Percentiles rank a stretch among this genome's conserved stretches.
Evolutionary conservation across 1,140 invertebrate genomes (phyloP).

Genomic region (Pseudomyrmex gracilis): DNA sequence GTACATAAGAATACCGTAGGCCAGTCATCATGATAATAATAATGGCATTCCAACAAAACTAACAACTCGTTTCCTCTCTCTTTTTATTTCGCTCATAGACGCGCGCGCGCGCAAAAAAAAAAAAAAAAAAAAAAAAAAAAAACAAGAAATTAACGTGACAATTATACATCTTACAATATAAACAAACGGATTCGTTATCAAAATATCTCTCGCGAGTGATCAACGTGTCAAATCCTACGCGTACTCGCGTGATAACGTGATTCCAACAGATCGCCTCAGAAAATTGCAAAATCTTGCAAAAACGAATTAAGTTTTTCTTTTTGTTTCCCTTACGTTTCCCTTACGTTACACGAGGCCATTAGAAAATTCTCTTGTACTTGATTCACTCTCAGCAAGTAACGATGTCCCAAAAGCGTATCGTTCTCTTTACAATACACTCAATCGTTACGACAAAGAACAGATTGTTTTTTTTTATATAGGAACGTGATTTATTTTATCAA

Average conservation of each 20-base stretch:
- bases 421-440: constrained; percentile 37
- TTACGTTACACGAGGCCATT: constrained; percentile 69
- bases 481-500: constrained; percentile 74
- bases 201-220: neutral
- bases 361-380: constrained; percentile 54
- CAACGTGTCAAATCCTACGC: neutral
- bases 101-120: neutral
- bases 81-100: neutral
- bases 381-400: constrained; percentile 26
- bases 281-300: constrained; percentile 30
- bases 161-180: neutral
- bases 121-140: too few relatives aligned
- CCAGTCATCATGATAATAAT: neutral
- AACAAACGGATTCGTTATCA: neutral
- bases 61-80: constrained; percentile 28
- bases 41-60: constrained; percentile 49
- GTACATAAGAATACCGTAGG: constrained; percentile 2
- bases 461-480: constrained; percentile 72
- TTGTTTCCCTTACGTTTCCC: constrained; percentile 60
- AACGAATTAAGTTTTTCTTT: constrained; percentile 1
- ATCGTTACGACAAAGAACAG: constrained; percentile 71
- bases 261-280: constrained; percentile 7
- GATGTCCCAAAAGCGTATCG: constrained; percentile 21
- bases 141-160: too few relatives aligned
- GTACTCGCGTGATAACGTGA: neutral